Conservation (phyloP, 2,797 vertebrate species). For the Rhinella marina region DNA sequence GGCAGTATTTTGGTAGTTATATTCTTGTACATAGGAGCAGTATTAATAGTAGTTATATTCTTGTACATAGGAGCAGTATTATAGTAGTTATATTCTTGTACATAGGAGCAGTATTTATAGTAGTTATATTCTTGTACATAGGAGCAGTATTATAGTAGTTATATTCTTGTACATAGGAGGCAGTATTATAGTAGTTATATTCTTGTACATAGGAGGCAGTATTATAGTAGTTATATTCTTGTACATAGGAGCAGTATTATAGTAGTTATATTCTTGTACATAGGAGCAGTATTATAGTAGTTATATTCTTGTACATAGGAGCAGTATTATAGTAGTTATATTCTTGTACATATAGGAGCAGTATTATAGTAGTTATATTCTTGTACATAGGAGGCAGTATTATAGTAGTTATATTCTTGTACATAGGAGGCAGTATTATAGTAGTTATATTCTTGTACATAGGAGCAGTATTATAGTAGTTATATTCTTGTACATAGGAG, state of each 20-base stretch:
- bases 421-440: neutral
- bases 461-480: neutral
- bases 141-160: no score
- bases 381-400: neutral
- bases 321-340: no score
- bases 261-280: neutral
- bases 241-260: slow-evolving; percentile 1
- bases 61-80: neutral
- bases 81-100: neutral
- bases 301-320: no score
- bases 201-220: neutral
- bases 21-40: neutral
- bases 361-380: no score
- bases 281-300: neutral
- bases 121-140: no score
- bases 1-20: neutral
- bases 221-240: slow-evolving; percentile 5
- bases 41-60: slow-evolving; percentile 12
- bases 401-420: neutral
- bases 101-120: no score
- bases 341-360: no score
- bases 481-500: neutral
- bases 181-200: no score
- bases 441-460: neutral
- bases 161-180: no score